These are phyloP conservation scores for Fissipunctia ypsillon DNA, from an alignment of 2,888 invertebrate species.

Conservation along the genomic window DNA sequence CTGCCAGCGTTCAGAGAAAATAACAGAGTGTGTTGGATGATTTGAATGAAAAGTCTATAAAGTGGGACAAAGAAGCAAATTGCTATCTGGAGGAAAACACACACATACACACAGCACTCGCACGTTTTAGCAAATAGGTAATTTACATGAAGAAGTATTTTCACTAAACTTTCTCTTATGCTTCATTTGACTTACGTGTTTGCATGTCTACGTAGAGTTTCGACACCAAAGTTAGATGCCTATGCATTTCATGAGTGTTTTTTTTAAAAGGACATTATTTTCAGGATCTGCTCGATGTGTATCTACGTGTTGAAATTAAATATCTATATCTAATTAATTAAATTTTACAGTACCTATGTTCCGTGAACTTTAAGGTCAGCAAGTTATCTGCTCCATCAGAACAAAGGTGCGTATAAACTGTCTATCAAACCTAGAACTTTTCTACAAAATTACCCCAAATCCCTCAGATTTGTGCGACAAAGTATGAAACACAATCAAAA, in stretches of 20 bases:
- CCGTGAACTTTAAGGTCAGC: no score
- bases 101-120: conserved; percentile 34
- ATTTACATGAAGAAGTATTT: conserved; percentile 29
- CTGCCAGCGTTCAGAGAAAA: conserved; percentile 38
- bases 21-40: conserved; percentile 43
- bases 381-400: background rate
- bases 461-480: conserved; percentile 32
- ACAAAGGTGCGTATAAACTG: background rate
- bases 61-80: conserved; percentile 53
- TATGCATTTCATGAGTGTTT: conserved; percentile 10
- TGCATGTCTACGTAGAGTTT: background rate
- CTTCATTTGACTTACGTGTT: conserved; percentile 33
- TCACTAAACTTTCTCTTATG: conserved; percentile 31
- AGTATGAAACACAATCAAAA: conserved; percentile 49
- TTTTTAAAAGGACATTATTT: background rate
- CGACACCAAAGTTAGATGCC: background rate
- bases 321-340: background rate
- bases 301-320: background rate
- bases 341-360: background rate
- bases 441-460: conserved; percentile 7
- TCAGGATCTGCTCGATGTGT: background rate
- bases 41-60: conserved; percentile 53
- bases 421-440: conserved; percentile 13
- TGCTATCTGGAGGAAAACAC: conserved; percentile 35
- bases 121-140: conserved; percentile 37